These are phyloP conservation scores for Amphiprion percula DNA, from an alignment of 2,113 vertebrate genomes.

Conservation along the genomic window DNA sequence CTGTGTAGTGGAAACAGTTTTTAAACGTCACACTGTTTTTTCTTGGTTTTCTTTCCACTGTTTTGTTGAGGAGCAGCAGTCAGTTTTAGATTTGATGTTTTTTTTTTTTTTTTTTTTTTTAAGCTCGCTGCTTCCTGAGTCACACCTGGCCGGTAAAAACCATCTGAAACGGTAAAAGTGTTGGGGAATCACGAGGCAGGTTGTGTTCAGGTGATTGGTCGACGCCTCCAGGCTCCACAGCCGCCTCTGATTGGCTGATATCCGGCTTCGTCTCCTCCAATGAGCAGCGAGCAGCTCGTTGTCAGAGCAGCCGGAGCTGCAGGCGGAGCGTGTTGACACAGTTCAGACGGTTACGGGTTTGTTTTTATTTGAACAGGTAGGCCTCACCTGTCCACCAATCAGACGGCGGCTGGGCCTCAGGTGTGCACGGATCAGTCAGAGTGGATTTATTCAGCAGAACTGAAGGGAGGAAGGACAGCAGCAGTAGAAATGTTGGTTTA, in stretches of 20 bases:
- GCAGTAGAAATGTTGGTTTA: too few relatives aligned
- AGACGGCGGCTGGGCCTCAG: conserved; percentile 36
- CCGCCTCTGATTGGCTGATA: conserved; percentile 21
- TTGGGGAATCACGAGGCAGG: conserved; percentile 5
- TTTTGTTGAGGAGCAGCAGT: too few relatives aligned
- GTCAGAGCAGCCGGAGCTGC: neutral
- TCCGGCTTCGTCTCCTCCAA: neutral
- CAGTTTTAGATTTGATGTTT: too few relatives aligned
- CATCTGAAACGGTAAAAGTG: too few relatives aligned
- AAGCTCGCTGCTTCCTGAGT: too few relatives aligned
- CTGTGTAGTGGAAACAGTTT: too few relatives aligned
- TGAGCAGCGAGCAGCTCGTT: neutral
- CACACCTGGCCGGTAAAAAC: too few relatives aligned
- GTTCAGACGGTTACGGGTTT: conserved; percentile 36
- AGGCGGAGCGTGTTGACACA: conserved; percentile 46
- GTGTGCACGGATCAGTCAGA: neutral
- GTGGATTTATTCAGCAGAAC: neutral
- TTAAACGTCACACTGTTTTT: too few relatives aligned
- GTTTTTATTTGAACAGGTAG: conserved; percentile 68
- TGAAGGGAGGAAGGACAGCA: too few relatives aligned
- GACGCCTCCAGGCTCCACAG: neutral
- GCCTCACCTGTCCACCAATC: conserved; percentile 57
- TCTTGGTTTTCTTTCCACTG: too few relatives aligned
- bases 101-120: too few relatives aligned
- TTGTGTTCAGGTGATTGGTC: neutral